These are phyloP conservation scores for Oncopeltus fasciatus DNA, from an alignment of 1,140 invertebrate genomes.

Conservation along the genomic window DNA sequence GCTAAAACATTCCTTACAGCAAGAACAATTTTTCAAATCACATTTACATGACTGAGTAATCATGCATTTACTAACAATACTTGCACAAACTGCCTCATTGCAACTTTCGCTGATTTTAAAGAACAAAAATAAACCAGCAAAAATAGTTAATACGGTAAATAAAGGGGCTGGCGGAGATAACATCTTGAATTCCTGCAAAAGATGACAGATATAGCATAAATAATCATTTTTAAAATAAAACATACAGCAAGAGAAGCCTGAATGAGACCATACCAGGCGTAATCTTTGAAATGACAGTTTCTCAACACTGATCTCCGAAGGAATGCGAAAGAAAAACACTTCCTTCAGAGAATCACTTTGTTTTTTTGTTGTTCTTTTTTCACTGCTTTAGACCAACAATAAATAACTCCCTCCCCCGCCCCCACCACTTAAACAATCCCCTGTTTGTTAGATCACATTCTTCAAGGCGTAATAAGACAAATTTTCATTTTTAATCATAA, in stretches of 20 bases:
- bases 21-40: constrained; percentile 77
- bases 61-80: constrained; percentile 90
- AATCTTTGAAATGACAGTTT: too few species aligned
- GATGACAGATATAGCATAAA: too few species aligned
- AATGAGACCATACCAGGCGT: too few species aligned
- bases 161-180: too few species aligned
- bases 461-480: too few species aligned
- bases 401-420: not conserved
- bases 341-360: not conserved
- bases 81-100: constrained; percentile 82
- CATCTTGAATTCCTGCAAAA: too few species aligned
- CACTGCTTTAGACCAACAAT: not conserved
- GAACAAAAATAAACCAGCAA: not conserved
- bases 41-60: constrained; percentile 90
- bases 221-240: too few species aligned
- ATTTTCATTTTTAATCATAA: too few species aligned
- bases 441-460: too few species aligned
- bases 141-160: not conserved
- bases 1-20: constrained; percentile 81
- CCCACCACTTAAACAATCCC: not conserved
- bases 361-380: too few species aligned
- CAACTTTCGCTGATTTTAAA: constrained; percentile 32
- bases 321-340: not conserved
- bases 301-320: too few species aligned
- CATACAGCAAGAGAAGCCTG: too few species aligned